These are phyloP conservation scores for Myotis vivesi DNA, from an alignment of 2,797 vertebrate species.

Conservation along the genomic window DNA sequence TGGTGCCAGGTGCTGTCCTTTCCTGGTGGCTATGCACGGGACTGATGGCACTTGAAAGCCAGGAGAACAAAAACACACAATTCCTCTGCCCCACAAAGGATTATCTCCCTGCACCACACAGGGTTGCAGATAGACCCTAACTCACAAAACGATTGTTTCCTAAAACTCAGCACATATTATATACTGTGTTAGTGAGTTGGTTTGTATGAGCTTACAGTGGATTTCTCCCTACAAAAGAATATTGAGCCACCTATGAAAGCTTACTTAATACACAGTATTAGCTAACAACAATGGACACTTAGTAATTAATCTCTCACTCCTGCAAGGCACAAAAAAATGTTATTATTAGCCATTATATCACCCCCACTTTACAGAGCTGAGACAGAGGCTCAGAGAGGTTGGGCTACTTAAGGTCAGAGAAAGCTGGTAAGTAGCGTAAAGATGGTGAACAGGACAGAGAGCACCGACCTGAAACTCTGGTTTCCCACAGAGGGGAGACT, in stretches of 20 bases:
- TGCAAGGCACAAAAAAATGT: neutral
- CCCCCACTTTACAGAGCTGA: neutral
- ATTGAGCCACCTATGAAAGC: neutral
- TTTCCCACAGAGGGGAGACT: neutral
- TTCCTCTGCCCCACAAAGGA: neutral
- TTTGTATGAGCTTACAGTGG: neutral
- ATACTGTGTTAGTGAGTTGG: neutral
- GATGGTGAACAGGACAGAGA: neutral
- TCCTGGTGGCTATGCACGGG: neutral
- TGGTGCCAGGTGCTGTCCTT: neutral
- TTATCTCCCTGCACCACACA: too few species aligned
- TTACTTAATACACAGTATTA: neutral
- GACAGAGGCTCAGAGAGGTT: neutral
- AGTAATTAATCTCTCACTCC: neutral
- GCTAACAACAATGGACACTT: neutral
- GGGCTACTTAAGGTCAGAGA: neutral
- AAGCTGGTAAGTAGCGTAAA: neutral
- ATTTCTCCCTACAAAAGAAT: neutral
- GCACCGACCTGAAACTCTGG: neutral
- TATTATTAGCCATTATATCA: neutral
- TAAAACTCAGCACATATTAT: neutral
- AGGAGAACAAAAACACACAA: neutral
- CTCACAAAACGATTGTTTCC: neutral
- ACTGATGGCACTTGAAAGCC: neutral
- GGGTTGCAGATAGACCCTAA: neutral